A percentile compares a stretch with the other conserved stretches of the same genome.
phyloP scores from a whole-genome alignment of 2,888 invertebrate genomes.

The Prosopocoilus inquinatus region DNA sequence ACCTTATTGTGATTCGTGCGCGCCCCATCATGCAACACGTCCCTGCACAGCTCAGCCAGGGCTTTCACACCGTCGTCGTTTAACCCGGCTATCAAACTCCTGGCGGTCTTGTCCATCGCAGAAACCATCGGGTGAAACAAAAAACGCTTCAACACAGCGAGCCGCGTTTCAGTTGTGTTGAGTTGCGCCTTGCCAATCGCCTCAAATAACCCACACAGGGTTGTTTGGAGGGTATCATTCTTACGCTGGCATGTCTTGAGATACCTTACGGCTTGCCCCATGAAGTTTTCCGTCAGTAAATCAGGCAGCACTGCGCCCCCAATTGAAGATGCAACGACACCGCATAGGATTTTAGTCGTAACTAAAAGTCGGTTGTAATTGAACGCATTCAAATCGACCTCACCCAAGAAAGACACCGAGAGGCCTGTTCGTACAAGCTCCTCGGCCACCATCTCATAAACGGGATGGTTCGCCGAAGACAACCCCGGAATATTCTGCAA shows the following conservation, averaged over 20 bases:
- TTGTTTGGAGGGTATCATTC: slow-evolving; percentile 54
- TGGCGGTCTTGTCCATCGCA: slow-evolving; percentile 71
- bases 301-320: slow-evolving; percentile 56
- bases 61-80: slow-evolving; percentile 62
- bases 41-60: slow-evolving; percentile 61
- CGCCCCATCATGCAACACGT: slow-evolving; percentile 59
- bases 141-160: slow-evolving; percentile 62
- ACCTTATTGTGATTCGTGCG: slow-evolving; percentile 70
- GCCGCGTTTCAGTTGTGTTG: slow-evolving; percentile 54
- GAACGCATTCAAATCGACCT: slow-evolving; percentile 56
- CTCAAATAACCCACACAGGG: slow-evolving; percentile 58
- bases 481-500: slow-evolving; percentile 61
- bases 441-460: slow-evolving; percentile 60
- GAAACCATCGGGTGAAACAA: slow-evolving; percentile 69
- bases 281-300: slow-evolving; percentile 63
- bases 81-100: slow-evolving; percentile 60
- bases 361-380: slow-evolving; percentile 61
- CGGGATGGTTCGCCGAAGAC: slow-evolving; percentile 61
- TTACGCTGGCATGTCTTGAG: slow-evolving; percentile 51
- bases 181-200: slow-evolving; percentile 49
- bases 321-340: slow-evolving; percentile 53
- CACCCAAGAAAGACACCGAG: slow-evolving; percentile 58
- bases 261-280: slow-evolving; percentile 63
- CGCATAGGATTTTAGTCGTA: slow-evolving; percentile 59
- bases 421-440: slow-evolving; percentile 56